Percentiles rank a stretch among this genome's conserved stretches.
These are phyloP conservation scores for Podarcis cretensis DNA, from an alignment of 2,113 vertebrate genomes.

Conservation along the genomic window DNA sequence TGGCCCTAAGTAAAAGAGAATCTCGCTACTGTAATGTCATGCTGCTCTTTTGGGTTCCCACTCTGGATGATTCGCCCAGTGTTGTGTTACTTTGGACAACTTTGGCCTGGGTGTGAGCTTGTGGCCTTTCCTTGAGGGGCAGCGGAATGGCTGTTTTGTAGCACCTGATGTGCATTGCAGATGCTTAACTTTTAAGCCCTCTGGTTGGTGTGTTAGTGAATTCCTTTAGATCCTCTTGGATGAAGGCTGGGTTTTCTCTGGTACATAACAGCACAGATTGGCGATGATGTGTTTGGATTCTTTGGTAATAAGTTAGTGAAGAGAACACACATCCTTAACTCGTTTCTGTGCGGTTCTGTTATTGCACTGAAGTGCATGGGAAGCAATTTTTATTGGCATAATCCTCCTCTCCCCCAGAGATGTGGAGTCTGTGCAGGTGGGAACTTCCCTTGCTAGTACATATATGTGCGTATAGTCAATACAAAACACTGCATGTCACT, in stretches of 20 bases:
- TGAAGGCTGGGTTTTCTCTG: neutral
- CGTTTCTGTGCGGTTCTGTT: neutral
- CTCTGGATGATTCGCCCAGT: neutral
- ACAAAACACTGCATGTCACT: neutral
- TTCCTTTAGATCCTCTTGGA: neutral
- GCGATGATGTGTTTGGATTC: neutral
- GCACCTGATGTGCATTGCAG: neutral
- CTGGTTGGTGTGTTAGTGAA: neutral
- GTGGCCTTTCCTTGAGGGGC: neutral
- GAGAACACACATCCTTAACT: neutral
- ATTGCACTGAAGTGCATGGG: neutral
- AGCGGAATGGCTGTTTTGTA: neutral
- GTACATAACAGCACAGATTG: neutral
- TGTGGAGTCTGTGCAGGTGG: neutral
- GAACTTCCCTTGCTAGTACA: neutral
- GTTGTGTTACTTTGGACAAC: neutral
- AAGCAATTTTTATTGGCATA: neutral
- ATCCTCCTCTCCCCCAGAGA: neutral
- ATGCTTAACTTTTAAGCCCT: neutral
- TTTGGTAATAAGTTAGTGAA: neutral
- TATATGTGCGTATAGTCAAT: neutral
- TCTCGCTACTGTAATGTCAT: too few species aligned
- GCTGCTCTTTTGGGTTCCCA: neutral
- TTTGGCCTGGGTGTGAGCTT: neutral
- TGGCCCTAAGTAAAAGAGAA: neutral